Evolutionary conservation across 2,113 vertebrate species (phyloP).

Genomic region (Isichthys henryi): DNA sequence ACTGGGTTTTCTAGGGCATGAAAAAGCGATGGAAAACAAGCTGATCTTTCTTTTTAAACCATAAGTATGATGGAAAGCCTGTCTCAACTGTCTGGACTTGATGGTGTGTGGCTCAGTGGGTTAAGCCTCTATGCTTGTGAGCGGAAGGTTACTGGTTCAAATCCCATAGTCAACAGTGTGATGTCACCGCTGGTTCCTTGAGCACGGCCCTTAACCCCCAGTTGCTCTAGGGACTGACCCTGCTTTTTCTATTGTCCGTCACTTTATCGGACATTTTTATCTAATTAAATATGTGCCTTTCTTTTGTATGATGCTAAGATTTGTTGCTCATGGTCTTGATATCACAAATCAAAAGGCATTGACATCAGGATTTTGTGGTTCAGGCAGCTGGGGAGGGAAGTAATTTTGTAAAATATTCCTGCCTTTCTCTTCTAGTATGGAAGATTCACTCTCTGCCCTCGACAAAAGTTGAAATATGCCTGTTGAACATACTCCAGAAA

Average conservation of each 20-base stretch:
- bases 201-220: neutral
- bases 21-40: neutral
- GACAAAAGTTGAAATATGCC: neutral
- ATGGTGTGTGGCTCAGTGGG: neutral
- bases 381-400: neutral
- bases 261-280: neutral
- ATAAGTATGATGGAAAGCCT: neutral
- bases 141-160: neutral
- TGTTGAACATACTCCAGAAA: neutral
- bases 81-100: neutral
- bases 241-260: neutral
- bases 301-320: neutral
- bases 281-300: neutral
- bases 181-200: neutral
- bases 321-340: neutral
- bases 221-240: neutral
- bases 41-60: neutral
- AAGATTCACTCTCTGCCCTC: neutral
- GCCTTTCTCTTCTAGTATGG: neutral
- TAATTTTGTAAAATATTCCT: neutral
- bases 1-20: neutral
- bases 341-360: neutral
- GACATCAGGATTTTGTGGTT: neutral
- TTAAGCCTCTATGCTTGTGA: neutral
- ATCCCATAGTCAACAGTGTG: neutral